phyloP scores from a whole-genome alignment of 1,140 invertebrate species.

The Hormaphis cornu region DNA sequence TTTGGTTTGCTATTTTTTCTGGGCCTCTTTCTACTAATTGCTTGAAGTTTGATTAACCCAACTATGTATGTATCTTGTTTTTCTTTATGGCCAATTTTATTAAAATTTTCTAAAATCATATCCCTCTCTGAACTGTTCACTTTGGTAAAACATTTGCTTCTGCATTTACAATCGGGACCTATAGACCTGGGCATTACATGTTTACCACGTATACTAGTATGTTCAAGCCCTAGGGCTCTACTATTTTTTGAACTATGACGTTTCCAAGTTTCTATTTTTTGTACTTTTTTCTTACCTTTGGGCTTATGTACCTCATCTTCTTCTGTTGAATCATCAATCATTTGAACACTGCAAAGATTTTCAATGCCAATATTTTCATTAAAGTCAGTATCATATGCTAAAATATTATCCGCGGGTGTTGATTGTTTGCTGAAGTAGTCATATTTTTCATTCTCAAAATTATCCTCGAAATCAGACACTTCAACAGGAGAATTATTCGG shows the following conservation, averaged over 20 bases:
- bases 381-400: not conserved
- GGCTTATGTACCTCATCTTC: not conserved
- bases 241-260: not conserved
- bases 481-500: slow-evolving; percentile 4
- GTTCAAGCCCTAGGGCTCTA: not conserved
- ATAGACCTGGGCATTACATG: not conserved
- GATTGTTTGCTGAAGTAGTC: not conserved
- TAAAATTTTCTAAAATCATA: slow-evolving; percentile 3
- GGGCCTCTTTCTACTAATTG: not conserved
- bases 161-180: not conserved
- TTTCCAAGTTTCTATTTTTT: not conserved
- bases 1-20: slow-evolving; percentile 23
- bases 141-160: not conserved
- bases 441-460: not conserved
- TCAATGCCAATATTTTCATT: not conserved
- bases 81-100: slow-evolving; percentile 3
- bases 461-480: not conserved
- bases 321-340: not conserved
- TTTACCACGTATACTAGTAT: slow-evolving; percentile 1
- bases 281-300: slow-evolving; percentile 5
- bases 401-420: not conserved
- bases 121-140: not conserved
- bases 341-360: not conserved
- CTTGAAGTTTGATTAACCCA: slow-evolving; percentile 7
- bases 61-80: slow-evolving; percentile 6